Percentiles rank a stretch among this genome's conserved stretches.
Conservation (phyloP, 2,797 vertebrate genomes). For the Oryzias dopingdopingensis region DNA sequence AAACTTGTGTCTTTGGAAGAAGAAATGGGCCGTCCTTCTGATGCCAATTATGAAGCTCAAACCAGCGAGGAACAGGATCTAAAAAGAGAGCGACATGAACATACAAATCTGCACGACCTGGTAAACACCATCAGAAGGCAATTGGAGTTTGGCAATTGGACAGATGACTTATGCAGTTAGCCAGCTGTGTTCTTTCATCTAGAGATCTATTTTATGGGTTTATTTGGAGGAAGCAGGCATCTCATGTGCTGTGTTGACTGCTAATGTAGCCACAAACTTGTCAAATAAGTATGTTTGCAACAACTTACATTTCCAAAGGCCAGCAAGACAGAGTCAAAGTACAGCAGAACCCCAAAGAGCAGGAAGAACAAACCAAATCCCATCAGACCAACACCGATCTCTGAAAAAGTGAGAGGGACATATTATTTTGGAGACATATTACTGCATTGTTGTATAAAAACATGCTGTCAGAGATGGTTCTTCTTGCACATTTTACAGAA, state of each 20-base stretch:
- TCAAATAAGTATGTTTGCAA: neutral
- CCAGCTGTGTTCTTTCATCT: no score
- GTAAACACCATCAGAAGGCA: no score
- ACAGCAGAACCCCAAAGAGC: slow-evolving; percentile 86
- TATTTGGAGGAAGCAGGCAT: no score
- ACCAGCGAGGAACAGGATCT: slow-evolving; percentile 87
- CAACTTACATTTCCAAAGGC: slow-evolving; percentile 92
- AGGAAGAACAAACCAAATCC: slow-evolving; percentile 89
- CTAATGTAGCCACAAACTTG: no score
- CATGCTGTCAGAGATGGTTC: no score
- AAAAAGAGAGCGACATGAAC: neutral
- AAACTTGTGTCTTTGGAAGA: slow-evolving; percentile 87
- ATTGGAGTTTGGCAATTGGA: no score
- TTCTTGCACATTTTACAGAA: no score
- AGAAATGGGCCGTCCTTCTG: slow-evolving; percentile 82
- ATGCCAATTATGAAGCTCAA: slow-evolving; percentile 85
- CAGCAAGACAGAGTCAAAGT: slow-evolving; percentile 90
- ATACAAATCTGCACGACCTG: neutral
- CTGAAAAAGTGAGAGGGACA: slow-evolving; percentile 61
- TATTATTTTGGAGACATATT: no score
- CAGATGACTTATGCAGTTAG: no score
- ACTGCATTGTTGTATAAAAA: no score
- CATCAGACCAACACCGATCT: slow-evolving; percentile 83
- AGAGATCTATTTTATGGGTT: no score
- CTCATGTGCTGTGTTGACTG: no score